Conservation (phyloP, 2,113 vertebrate genomes). For the Thamnophis sirtalis region DNA sequence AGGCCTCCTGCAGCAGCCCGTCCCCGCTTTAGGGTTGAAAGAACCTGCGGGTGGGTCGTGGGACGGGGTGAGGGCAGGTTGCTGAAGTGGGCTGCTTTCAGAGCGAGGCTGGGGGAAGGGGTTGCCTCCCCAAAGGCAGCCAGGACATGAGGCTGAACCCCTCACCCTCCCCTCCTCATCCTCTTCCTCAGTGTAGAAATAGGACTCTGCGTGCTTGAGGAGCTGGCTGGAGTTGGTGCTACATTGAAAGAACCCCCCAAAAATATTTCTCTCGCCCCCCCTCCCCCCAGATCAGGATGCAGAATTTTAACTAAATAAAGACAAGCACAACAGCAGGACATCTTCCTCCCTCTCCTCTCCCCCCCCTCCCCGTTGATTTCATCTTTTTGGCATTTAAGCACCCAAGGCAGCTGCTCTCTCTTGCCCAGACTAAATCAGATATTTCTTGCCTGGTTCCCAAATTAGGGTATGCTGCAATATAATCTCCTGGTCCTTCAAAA, state of each 20-base stretch:
- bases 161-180: not conserved
- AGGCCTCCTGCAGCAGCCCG: rapidly evolving
- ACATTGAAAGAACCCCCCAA: not conserved
- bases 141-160: not conserved
- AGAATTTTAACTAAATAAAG: not conserved
- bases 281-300: not conserved
- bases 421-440: not conserved
- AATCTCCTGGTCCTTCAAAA: slow-evolving; percentile 2
- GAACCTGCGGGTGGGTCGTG: not conserved
- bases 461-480: not conserved
- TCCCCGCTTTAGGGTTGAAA: not conserved
- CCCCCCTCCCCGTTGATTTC: not conserved
- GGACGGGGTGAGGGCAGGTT: not conserved
- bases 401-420: not conserved
- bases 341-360: no score
- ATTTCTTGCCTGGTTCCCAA: not conserved
- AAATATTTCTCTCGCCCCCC: not conserved
- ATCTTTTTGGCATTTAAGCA: not conserved
- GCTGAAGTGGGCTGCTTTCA: slow-evolving; percentile 7
- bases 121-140: not conserved
- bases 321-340: not conserved
- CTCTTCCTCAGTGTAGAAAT: not conserved
- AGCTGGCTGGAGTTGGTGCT: slow-evolving; percentile 10
- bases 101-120: not conserved
- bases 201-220: slow-evolving; percentile 2